phyloP scores from a whole-genome alignment of 2,113 vertebrate species.

The Oryctolagus cuniculus region DNA sequence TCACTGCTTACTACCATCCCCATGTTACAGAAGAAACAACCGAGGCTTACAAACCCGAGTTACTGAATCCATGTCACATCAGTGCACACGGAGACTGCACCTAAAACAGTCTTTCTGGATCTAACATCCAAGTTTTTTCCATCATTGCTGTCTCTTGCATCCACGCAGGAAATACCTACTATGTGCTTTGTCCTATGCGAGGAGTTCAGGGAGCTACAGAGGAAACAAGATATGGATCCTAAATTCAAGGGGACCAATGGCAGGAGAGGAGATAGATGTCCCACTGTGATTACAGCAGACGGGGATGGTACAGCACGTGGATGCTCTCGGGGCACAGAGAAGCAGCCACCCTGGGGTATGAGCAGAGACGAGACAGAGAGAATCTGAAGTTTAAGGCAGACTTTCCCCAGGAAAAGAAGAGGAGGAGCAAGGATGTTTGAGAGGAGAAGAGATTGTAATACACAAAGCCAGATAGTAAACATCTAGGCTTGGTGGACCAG shows the following conservation, averaged over 20 bases:
- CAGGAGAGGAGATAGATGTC: not conserved
- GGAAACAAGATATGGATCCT: not conserved
- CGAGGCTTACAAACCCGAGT: not conserved
- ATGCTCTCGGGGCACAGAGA: not conserved
- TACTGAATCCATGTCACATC: not conserved
- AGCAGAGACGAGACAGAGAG: not conserved
- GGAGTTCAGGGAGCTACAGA: not conserved
- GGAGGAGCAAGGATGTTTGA: not conserved
- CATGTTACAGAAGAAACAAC: constrained; percentile 23
- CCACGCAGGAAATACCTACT: not conserved
- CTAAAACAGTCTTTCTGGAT: not conserved
- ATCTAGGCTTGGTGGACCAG: not conserved
- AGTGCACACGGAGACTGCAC: not conserved
- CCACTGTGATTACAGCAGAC: not conserved
- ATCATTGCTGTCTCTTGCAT: not conserved
- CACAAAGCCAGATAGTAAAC: not conserved
- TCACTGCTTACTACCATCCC: not conserved
- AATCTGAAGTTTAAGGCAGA: not conserved
- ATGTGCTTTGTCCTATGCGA: not conserved
- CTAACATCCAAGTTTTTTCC: not conserved
- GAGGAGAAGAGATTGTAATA: not conserved
- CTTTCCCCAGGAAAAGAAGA: not conserved
- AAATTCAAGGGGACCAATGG: not conserved
- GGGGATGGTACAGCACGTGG: not conserved
- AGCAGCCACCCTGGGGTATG: not conserved